These are phyloP conservation scores for Phoronis australis DNA, from an alignment of 2,888 invertebrate genomes.

Conservation along the genomic window DNA sequence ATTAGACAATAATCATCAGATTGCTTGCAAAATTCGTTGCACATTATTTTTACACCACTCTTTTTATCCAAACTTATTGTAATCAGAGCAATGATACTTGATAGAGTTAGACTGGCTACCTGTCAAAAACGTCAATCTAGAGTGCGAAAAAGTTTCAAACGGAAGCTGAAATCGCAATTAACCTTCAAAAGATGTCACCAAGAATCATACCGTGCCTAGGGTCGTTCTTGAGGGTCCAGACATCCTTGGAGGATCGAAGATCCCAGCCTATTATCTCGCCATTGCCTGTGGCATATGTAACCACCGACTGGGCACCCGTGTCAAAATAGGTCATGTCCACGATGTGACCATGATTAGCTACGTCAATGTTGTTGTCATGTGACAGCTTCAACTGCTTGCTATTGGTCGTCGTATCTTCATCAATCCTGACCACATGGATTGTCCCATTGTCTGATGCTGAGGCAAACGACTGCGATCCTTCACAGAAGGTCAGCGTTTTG, in stretches of 20 bases:
- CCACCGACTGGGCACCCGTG: constrained; percentile 68
- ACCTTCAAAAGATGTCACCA: too few species aligned
- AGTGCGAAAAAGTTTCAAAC: too few species aligned
- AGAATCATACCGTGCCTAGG: constrained; percentile 68
- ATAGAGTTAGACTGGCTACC: too few species aligned
- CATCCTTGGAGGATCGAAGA: constrained; percentile 69
- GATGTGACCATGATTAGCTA: constrained; percentile 68
- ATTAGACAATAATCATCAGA: too few species aligned
- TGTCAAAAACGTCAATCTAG: too few species aligned
- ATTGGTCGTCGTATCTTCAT: background rate
- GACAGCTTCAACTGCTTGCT: too few species aligned
- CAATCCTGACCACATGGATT: constrained; percentile 69
- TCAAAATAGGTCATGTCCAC: constrained; percentile 74
- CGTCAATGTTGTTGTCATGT: too few species aligned
- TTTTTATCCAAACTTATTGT: too few species aligned
- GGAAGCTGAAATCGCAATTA: too few species aligned
- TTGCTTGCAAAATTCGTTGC: too few species aligned
- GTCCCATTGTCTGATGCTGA: constrained; percentile 77
- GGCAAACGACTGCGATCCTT: constrained; percentile 76
- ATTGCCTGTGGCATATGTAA: constrained; percentile 80
- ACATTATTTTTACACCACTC: too few species aligned
- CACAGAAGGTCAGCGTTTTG: constrained; percentile 59
- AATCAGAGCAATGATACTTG: background rate
- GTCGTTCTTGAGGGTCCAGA: constrained; percentile 81
- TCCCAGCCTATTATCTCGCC: constrained; percentile 86